phyloP scores from a whole-genome alignment of 2,888 invertebrate genomes.

The Copidosoma aretas region DNA sequence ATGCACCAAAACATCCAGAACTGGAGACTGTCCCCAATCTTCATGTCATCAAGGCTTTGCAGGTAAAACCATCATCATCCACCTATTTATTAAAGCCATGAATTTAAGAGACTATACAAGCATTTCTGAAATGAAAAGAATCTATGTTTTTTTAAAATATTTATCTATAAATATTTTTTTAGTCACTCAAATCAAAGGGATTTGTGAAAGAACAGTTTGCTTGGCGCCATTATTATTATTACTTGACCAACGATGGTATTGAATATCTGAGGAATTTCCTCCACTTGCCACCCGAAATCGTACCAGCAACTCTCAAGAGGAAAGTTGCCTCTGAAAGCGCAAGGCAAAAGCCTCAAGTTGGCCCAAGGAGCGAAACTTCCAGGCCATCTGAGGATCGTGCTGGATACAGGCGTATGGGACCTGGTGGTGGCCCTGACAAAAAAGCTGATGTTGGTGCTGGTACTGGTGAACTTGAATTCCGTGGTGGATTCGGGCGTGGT shows the following conservation, averaged over 20 bases:
- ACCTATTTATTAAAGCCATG: background rate
- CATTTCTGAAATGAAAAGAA: too few relatives aligned
- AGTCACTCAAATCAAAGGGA: constrained; percentile 93
- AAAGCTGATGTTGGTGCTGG: constrained; percentile 97
- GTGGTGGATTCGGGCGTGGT: constrained; percentile 64
- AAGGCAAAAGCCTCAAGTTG: constrained; percentile 76
- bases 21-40: constrained; percentile 94
- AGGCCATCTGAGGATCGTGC: constrained; percentile 84
- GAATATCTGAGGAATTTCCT: constrained; percentile 94
- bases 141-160: too few relatives aligned
- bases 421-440: constrained; percentile 82
- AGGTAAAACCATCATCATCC: constrained; percentile 64
- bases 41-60: constrained; percentile 97
- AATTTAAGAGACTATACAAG: too few relatives aligned
- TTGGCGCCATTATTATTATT: constrained; percentile 99
- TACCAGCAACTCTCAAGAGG: constrained; percentile 95
- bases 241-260: constrained; percentile 97
- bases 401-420: constrained; percentile 81
- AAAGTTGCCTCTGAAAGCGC: constrained; percentile 80
- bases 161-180: constrained; percentile 46
- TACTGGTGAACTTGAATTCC: constrained; percentile 89
- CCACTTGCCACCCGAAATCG: constrained; percentile 97
- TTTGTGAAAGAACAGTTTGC: constrained; percentile 99
- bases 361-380: constrained; percentile 72
- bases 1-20: constrained; percentile 97